These are phyloP conservation scores for Artibeus lituratus DNA, from an alignment of 2,797 vertebrate genomes.

Conservation along the genomic window DNA sequence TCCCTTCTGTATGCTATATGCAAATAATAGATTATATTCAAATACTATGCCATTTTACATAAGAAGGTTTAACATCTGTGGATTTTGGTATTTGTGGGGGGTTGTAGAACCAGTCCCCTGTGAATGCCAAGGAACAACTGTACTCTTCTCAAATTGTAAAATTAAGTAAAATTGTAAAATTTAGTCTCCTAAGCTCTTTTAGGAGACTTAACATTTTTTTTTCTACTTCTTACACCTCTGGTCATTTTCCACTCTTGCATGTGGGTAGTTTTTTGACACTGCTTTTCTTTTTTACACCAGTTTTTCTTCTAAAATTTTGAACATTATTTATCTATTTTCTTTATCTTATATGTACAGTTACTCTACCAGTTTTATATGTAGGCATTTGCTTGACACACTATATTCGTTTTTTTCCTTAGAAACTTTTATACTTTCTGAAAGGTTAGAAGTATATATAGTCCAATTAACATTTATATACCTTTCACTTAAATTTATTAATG, in stretches of 20 bases:
- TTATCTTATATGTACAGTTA: background rate
- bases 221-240: background rate
- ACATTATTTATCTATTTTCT: background rate
- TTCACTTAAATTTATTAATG: background rate
- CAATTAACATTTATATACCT: background rate
- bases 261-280: background rate
- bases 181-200: background rate
- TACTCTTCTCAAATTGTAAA: background rate
- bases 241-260: background rate
- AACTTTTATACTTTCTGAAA: slow-evolving; percentile 3
- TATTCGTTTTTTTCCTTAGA: background rate
- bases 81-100: background rate
- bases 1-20: background rate
- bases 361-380: background rate
- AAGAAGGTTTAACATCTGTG: background rate
- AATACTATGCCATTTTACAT: background rate
- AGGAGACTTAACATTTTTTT: background rate
- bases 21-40: background rate
- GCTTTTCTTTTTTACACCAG: background rate
- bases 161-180: background rate
- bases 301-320: background rate
- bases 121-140: background rate
- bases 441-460: background rate
- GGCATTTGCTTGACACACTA: background rate
- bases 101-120: background rate